phyloP scores from a whole-genome alignment of 2,888 invertebrate genomes.

The Epirrhoe alternata region DNA sequence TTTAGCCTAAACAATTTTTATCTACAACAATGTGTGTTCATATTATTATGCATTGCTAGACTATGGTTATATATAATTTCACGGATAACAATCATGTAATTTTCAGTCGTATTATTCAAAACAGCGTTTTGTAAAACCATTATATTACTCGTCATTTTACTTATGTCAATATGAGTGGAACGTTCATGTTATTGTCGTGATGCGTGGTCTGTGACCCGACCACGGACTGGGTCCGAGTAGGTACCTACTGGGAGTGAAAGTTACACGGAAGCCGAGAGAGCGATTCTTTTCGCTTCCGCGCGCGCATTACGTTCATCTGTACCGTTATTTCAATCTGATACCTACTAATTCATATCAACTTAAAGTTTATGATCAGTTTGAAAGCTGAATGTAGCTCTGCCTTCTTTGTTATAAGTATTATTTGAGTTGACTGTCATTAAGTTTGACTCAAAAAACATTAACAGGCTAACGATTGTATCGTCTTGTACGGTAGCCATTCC shows the following conservation, averaged over 20 bases:
- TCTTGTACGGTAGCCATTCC: neutral
- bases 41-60: neutral
- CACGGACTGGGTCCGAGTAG: neutral
- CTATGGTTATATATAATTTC: neutral
- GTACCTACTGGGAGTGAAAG: constrained; percentile 45
- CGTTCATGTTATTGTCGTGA: constrained; percentile 36
- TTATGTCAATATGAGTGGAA: constrained; percentile 16
- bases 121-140: neutral
- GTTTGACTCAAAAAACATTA: no score
- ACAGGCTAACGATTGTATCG: no score
- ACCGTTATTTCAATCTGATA: constrained; percentile 14
- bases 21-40: neutral
- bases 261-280: constrained; percentile 49
- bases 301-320: constrained; percentile 20
- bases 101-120: neutral
- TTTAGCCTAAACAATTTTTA: neutral
- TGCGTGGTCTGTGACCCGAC: constrained; percentile 39
- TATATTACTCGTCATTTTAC: neutral
- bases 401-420: neutral
- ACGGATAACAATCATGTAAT: neutral
- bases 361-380: neutral
- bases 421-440: no score
- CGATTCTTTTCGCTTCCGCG: constrained; percentile 38
- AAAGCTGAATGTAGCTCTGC: no score
- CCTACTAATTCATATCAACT: neutral